Percentiles rank a stretch among this genome's conserved stretches.
These are phyloP conservation scores for Etheostoma cragini DNA, from an alignment of 2,113 vertebrate species.

Conservation along the genomic window DNA sequence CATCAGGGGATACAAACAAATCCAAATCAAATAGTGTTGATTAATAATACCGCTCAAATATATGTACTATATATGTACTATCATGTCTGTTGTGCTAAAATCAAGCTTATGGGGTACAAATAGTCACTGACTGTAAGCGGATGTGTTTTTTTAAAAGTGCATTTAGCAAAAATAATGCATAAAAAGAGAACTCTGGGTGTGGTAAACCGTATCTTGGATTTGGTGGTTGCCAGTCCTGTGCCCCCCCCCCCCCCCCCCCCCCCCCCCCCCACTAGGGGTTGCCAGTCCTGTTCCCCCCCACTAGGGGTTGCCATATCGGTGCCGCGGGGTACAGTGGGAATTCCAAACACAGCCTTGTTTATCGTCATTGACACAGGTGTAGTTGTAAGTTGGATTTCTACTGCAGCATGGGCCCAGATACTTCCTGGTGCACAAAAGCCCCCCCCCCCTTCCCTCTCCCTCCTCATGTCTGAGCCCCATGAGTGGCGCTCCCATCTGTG, in stretches of 20 bases:
- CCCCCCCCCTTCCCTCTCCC: neutral
- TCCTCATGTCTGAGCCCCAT: constrained; percentile 19
- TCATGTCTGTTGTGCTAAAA: constrained; percentile 1
- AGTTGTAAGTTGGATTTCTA: constrained; percentile 58
- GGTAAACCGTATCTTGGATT: constrained; percentile 37
- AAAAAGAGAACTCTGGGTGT: constrained; percentile 34
- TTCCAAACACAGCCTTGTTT: constrained; percentile 43
- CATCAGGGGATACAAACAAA: constrained; percentile 18
- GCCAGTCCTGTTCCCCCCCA: constrained; percentile 27
- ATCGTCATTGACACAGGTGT: constrained; percentile 64
- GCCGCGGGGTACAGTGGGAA: constrained; percentile 56
- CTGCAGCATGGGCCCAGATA: constrained; percentile 48
- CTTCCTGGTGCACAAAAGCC: constrained; percentile 1
- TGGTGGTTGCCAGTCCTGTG: constrained; percentile 27
- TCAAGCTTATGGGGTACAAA: constrained; percentile 5
- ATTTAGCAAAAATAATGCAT: constrained; percentile 16
- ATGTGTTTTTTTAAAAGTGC: constrained; percentile 11
- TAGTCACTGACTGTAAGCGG: neutral
- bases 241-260: no score
- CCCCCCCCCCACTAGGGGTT: constrained; percentile 27
- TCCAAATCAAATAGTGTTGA: constrained; percentile 16
- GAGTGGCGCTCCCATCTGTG: constrained; percentile 56
- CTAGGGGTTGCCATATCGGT: constrained; percentile 61
- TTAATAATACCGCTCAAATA: constrained; percentile 31
- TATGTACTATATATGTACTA: neutral